Conservation (phyloP, 2,888 invertebrate species). For the Aelia acuminata region DNA sequence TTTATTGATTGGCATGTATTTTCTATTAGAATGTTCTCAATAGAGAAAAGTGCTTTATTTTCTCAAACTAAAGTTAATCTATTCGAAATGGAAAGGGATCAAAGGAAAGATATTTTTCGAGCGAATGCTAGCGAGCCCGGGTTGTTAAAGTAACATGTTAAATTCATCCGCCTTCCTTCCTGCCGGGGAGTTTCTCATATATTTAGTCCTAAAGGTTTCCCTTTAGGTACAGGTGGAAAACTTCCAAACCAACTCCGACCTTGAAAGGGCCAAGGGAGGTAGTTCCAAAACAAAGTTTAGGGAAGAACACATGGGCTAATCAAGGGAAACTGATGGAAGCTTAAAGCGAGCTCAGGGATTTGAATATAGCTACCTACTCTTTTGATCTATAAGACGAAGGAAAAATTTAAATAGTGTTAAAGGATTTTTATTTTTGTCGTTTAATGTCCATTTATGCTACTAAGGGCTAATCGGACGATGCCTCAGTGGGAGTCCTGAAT, state of each 20-base stretch:
- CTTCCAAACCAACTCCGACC: slow-evolving; percentile 25
- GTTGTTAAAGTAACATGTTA: slow-evolving; percentile 9
- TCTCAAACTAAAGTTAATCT: neutral
- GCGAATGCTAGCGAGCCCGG: neutral
- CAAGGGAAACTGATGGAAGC: neutral
- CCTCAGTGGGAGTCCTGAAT: too few relatives aligned
- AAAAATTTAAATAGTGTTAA: too few relatives aligned
- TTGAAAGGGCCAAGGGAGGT: neutral
- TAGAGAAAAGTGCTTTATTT: neutral
- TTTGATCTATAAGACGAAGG: neutral
- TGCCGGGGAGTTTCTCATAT: slow-evolving; percentile 14
- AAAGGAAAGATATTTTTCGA: neutral
- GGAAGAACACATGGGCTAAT: slow-evolving; percentile 6
- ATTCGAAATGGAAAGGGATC: neutral
- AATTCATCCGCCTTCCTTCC: slow-evolving; percentile 11
- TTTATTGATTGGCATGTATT: too few relatives aligned
- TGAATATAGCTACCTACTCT: neutral
- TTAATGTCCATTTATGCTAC: too few relatives aligned
- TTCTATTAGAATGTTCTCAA: too few relatives aligned
- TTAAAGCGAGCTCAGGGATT: neutral
- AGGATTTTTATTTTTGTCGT: too few relatives aligned
- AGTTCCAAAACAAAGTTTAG: neutral
- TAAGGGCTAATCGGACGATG: too few relatives aligned
- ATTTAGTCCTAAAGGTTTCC: neutral
- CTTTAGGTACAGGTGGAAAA: slow-evolving; percentile 20